Base-by-base conservation (phyloP, 2,888 invertebrate genomes). In the Eupithecia exiguata region DNA sequence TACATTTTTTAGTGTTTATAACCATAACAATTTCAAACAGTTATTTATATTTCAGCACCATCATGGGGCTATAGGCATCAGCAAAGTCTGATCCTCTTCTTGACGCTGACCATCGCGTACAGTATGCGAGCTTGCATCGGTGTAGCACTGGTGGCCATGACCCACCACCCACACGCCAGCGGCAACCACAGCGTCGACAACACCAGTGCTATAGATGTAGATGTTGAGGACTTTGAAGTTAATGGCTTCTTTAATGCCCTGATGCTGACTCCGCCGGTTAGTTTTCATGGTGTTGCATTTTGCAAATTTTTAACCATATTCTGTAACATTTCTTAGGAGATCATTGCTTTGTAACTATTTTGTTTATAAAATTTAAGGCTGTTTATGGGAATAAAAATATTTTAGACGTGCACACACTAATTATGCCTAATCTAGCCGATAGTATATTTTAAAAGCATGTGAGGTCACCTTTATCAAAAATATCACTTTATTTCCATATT, bases 131-230 rank as follows among this genome's bases (percentile, higher is more conserved):
- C 96, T 0, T 96, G 95, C 77, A 94, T 96, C 86, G 96, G 96
- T 0, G 96, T 96, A 0, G 95, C 96, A 0, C 88, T 97, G 35
- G 96, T 96, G 0, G 96, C 96, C 1, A 96, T 97, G 96, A 88
- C 88, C 0, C 79, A 84, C 21, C 79, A 77, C n/a, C 63, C 63
- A 35, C 77, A 81, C 1, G 38, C 14, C 4, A 74, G 74, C 9
- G 16, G 5, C 5, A 58, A 68, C 30, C 46, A 1, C 36, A 63
- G 38, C 40, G 5, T 58, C 18, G 65, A 9, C 61, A 72, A 67
- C 25, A 25, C 36, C 0, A 71, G 21, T 40, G 62, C 35, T 21
- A 35, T 68, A 1, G 73, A 71, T 62, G 69, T 69, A 1, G 72
- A 76, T 69, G 69, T 72, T 35, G 74, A 80, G 9, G 76, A 83